Percentiles rank a stretch among this genome's conserved stretches.
phyloP scores from a whole-genome alignment of 2,113 vertebrate species.

The Pandion haliaetus region DNA sequence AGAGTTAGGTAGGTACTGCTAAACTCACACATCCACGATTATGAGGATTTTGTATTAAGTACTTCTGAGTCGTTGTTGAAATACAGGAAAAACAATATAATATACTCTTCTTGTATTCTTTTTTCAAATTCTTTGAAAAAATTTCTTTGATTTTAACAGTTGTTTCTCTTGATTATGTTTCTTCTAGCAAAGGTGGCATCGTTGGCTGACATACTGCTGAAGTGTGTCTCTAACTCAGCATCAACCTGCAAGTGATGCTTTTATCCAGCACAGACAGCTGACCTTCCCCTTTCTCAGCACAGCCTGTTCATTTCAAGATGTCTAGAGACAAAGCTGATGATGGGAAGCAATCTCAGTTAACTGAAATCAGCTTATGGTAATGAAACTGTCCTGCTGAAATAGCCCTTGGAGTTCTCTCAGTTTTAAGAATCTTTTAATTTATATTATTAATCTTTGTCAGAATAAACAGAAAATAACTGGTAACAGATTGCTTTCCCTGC shows the following conservation, averaged over 20 bases:
- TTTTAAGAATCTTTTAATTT: background rate
- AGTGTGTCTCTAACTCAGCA: background rate
- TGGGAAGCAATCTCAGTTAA: background rate
- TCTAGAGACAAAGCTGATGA: background rate
- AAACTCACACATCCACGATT: accelerated
- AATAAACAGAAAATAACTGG: background rate
- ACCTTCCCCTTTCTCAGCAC: background rate
- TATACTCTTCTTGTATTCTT: background rate
- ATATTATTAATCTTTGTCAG: background rate
- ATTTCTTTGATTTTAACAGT: background rate
- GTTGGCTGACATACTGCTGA: background rate
- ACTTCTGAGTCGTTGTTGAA: background rate
- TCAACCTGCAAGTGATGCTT: background rate
- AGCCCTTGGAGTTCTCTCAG: background rate
- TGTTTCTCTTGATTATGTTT: background rate
- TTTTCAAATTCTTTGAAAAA: background rate
- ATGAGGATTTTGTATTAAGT: background rate
- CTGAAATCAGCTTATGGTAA: background rate
- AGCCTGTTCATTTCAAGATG: background rate
- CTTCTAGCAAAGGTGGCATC: background rate
- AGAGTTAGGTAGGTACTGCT: background rate
- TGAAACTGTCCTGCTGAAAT: background rate
- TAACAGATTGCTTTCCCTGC: background rate
- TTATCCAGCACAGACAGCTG: background rate
- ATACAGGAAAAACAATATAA: background rate